phyloP scores from a whole-genome alignment of 2,113 vertebrate species.

The Orcinus orca region DNA sequence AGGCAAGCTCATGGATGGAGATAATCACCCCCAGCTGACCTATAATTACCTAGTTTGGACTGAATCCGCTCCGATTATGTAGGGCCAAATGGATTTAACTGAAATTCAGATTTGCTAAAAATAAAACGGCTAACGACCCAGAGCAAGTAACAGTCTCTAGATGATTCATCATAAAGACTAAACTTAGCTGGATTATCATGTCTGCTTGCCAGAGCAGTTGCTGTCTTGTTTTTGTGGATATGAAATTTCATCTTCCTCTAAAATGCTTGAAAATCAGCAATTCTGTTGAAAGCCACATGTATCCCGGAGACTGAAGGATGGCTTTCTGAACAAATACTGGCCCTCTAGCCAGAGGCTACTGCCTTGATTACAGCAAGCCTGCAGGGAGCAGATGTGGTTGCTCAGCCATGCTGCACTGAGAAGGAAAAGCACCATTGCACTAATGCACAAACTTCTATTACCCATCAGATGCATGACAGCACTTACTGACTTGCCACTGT shows the following conservation, averaged over 20 bases:
- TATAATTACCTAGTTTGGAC: constrained; percentile 65
- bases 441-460: background rate
- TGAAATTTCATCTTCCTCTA: constrained; percentile 31
- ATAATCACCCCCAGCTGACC: constrained; percentile 69
- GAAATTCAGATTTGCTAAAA: constrained; percentile 71
- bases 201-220: constrained; percentile 35
- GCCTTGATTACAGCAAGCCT: background rate
- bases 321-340: background rate
- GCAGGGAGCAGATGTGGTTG: background rate
- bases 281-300: background rate
- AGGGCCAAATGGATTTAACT: constrained; percentile 44
- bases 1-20: background rate
- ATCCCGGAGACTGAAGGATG: background rate
- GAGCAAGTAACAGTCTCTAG: constrained; percentile 54
- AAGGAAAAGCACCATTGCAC: background rate
- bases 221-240: constrained; percentile 37
- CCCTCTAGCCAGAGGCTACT: background rate
- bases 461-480: background rate
- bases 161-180: constrained; percentile 61
- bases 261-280: constrained; percentile 56
- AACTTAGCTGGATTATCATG: constrained; percentile 48
- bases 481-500: background rate
- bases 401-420: background rate
- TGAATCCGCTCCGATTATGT: constrained; percentile 27
- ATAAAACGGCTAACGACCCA: constrained; percentile 52